Percentiles rank a stretch among this genome's conserved stretches.
Conservation (phyloP, 1,140 invertebrate species). For the Drosophila equinoxialis region DNA sequence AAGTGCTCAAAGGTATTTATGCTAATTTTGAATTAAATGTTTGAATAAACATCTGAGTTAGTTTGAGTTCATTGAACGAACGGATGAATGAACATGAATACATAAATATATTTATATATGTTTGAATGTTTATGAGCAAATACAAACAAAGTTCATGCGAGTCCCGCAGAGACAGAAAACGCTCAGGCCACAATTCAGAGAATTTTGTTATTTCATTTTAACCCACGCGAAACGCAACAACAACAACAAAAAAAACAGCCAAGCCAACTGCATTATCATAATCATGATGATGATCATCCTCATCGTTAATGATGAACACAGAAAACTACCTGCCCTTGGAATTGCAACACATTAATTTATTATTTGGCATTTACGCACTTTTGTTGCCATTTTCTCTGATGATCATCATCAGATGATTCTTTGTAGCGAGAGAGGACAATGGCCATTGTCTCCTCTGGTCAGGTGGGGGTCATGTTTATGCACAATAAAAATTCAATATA, state of each 20-base stretch:
- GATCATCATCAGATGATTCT: conserved; percentile 27
- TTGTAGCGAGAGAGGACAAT: conserved; percentile 57
- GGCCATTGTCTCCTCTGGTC: conserved; percentile 52
- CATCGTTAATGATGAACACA: not conserved
- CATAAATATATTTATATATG: no score
- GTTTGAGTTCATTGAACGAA: not conserved
- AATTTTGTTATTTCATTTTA: not conserved
- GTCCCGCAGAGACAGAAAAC: not conserved
- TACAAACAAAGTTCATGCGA: not conserved
- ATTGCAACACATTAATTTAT: conserved; percentile 5
- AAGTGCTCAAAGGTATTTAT: no score
- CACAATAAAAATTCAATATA: conserved; percentile 5
- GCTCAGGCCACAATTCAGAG: not conserved
- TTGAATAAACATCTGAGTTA: not conserved
- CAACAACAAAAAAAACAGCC: not conserved
- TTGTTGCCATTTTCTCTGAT: not conserved
- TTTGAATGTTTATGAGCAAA: not conserved
- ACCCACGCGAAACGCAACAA: not conserved
- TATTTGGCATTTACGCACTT: conserved; percentile 17
- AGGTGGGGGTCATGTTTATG: conserved; percentile 31
- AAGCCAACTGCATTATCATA: not conserved
- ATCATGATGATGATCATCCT: not conserved
- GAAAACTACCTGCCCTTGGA: conserved; percentile 12
- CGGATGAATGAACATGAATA: not conserved
- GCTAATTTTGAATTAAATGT: no score